Evolutionary conservation across 2,797 vertebrate genomes (phyloP).

Genomic region (Sciurus vulgaris): DNA sequence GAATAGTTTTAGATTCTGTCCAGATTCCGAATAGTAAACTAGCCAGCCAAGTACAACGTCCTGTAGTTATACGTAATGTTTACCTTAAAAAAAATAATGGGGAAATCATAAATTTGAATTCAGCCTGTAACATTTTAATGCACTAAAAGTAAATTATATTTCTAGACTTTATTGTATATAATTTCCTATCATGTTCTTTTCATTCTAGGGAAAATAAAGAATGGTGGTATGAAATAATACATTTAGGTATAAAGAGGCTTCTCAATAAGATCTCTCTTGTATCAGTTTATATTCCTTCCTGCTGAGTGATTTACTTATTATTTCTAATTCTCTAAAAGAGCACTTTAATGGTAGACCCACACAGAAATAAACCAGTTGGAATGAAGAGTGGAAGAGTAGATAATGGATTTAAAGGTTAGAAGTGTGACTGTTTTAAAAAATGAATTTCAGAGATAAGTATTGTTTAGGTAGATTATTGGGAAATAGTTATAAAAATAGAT

Average conservation of each 20-base stretch:
- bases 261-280: not conserved
- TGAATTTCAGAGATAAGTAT: not conserved
- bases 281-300: conserved; percentile 21
- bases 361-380: not conserved
- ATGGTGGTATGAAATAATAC: not conserved
- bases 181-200: conserved; percentile 29
- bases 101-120: conserved; percentile 27
- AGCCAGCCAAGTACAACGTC: not conserved
- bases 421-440: not conserved
- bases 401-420: not conserved
- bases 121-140: not conserved
- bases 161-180: conserved; percentile 21
- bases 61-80: not conserved
- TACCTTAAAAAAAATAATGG: not conserved
- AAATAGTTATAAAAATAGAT: conserved; percentile 50
- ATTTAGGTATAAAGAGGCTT: conserved; percentile 16
- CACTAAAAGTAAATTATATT: conserved; percentile 23
- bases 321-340: conserved; percentile 55
- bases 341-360: not conserved
- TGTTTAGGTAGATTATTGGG: not conserved
- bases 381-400: not conserved
- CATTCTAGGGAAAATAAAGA: not conserved
- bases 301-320: conserved; percentile 12
- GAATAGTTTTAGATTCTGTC: conserved; percentile 62
- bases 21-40: conserved; percentile 56